Base-by-base conservation (phyloP, 2,797 vertebrate genomes). In the Delichon dasypus region DNA sequence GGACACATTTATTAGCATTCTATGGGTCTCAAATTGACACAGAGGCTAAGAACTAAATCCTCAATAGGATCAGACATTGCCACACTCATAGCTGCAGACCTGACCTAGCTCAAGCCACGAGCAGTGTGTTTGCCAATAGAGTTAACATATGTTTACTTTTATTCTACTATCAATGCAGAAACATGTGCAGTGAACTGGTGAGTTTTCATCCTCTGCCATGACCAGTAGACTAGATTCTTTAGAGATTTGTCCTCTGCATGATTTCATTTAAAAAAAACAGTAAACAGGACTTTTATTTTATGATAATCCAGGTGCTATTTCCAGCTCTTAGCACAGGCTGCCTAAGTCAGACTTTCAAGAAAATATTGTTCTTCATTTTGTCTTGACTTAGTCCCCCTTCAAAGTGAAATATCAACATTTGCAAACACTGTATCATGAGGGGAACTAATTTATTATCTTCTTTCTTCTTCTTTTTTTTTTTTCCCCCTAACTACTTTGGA, bases 361-460 rank as follows among this genome's bases (percentile, higher is more conserved):
- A 95, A 78, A 17, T 20, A 48, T 18, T 75, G 10, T 34, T 85
- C 5, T 17, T 85, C 44, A 51, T 66, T 74, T 85, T 82, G 22
- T 64, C 45, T 79, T 85, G 50, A 90, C 78, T 45, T 60, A 19
- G 44, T 65, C 26, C 30, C n/a, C 61, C 61, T 79, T 85, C 53
- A 74, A 92, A 91, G 30, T 65, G 53, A 77, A 96, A 80, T 74
- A 89, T 8, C 71, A 90, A 67, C 47, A 70, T 90, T 71, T 81
- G 13, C 26, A 85, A 93, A 89, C 60, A 76, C 20, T 5, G 1
- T 51, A 48, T 47, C 29, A 42, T 13, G 9, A 82, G 20, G 6
- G 13, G 8, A 95, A 82, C 53, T 73, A 78, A 89, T 93, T 89
- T 83, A 48, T 68, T 87, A 13, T 7, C 21, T 21, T 45, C 11